Evolutionary conservation across 2,113 vertebrate species (phyloP).

Genomic region (Boleophthalmus pectinirostris): DNA sequence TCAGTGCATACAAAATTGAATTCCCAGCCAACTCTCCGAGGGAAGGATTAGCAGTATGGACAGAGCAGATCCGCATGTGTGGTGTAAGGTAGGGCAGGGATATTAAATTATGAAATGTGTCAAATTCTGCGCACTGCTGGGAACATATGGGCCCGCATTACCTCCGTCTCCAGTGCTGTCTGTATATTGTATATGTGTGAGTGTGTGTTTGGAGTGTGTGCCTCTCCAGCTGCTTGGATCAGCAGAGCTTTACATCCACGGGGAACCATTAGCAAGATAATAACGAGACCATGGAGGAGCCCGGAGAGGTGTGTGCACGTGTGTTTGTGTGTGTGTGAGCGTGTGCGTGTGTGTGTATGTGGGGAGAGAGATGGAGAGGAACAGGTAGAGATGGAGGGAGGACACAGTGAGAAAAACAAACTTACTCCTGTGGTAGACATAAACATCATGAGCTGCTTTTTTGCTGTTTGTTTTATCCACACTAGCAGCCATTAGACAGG

Average conservation of each 20-base stretch:
- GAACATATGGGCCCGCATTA: slow-evolving; percentile 53
- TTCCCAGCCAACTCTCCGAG: slow-evolving; percentile 19
- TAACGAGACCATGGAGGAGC: slow-evolving; percentile 63
- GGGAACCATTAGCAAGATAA: slow-evolving; percentile 70
- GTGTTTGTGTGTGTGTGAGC: slow-evolving; percentile 7
- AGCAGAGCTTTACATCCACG: slow-evolving; percentile 70
- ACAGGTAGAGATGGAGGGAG: slow-evolving; percentile 8
- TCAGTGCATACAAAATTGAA: slow-evolving; percentile 27
- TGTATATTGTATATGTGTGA: slow-evolving; percentile 15
- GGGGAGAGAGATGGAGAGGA: not conserved
- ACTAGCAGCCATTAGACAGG: not conserved
- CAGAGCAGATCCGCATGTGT: slow-evolving; percentile 11
- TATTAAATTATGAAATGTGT: slow-evolving; percentile 41
- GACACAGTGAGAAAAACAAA: slow-evolving; percentile 9
- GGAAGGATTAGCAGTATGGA: slow-evolving; percentile 27
- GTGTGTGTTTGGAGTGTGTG: slow-evolving; percentile 19
- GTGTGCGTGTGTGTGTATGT: no score
- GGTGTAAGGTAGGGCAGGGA: slow-evolving; percentile 1
- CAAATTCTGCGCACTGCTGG: slow-evolving; percentile 31
- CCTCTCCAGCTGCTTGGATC: slow-evolving; percentile 68
- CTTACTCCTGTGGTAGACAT: slow-evolving; percentile 11
- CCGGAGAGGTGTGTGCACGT: slow-evolving; percentile 24
- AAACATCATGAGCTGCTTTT: slow-evolving; percentile 12
- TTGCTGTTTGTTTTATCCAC: slow-evolving; percentile 11
- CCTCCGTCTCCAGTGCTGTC: slow-evolving; percentile 28